Base-by-base conservation (phyloP, 2,797 vertebrate genomes). In the Manis crassicaudata region DNA sequence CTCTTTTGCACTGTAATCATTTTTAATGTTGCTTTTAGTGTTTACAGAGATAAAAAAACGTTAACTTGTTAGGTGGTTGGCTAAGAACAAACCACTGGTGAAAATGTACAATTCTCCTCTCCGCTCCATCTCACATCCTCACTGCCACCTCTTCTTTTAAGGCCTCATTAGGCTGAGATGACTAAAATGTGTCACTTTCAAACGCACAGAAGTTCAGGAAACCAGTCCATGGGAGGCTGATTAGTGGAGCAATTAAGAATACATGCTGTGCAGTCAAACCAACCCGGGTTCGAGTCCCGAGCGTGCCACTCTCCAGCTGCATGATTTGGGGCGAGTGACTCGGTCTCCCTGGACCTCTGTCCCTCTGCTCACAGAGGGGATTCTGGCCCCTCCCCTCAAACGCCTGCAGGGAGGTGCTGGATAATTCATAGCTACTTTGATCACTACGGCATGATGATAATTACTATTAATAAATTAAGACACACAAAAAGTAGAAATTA, bases 21-120 rank as follows among this genome's bases (percentile, higher is more conserved):
- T 56, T 76, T 68, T 46, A 73, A 25, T 50, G 20, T 29, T 76
- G 14, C 29, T 95, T 92, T 63, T 46, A 12, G 3, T 37, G 80
- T 43, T 67, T 87, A 62, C 20, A 73, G 68, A 80, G 46, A 54
- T 92, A 60, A 83, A 46, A 46, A 63, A 90, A 23, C 9, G 35
- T 20, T 62, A 79, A 40, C 17, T 6, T 62, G 46, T 54, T 84
- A 37, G 40, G 3, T 54, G 23, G n/a, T 27, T 70, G 46, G 52
- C 68, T 37, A 29, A 73, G n/a, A 94, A 84, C 21, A 85, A 56
- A 67, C 32, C 58, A 84, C 23, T 56, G 32, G 17, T 46, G 1
- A 62, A 62, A 60, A 52, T 12, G 32, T 32, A 23, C 4, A 17
- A 23, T 7, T 50, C 46, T 16, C 43, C 16, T 6, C 56, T 77